Evolutionary conservation across 2,113 vertebrate species (phyloP).

Genomic region (Parotia lawesii): DNA sequence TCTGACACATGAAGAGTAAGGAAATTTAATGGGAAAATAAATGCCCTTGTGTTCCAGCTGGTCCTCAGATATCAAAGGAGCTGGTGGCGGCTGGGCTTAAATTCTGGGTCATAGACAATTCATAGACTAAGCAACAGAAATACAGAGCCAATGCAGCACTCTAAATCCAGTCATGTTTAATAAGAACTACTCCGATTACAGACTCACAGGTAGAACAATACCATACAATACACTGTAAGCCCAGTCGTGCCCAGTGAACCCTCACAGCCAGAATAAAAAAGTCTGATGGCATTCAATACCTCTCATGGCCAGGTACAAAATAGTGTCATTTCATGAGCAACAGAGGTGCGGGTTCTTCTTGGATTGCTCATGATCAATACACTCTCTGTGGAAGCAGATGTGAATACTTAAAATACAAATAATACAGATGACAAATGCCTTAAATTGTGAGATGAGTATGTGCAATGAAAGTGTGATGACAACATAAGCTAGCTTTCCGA

Average conservation of each 20-base stretch:
- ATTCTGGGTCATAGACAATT: background rate
- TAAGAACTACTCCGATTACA: fast-evolving
- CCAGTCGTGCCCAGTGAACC: fast-evolving
- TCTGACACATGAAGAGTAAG: background rate
- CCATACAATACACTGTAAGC: background rate
- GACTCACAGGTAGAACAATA: background rate
- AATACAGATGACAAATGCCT: background rate
- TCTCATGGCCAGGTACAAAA: fast-evolving
- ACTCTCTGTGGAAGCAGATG: background rate
- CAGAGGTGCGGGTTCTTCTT: background rate
- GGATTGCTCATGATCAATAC: background rate
- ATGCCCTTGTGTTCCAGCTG: fast-evolving
- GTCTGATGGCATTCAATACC: background rate
- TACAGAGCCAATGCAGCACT: background rate
- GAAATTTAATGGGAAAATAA: background rate
- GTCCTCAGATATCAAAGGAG: background rate
- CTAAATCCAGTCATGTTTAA: background rate
- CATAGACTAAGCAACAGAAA: background rate
- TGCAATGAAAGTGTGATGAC: too few species aligned
- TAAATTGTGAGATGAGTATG: background rate
- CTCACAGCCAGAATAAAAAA: background rate
- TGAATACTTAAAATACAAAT: background rate
- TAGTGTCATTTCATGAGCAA: background rate
- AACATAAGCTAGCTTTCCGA: background rate
- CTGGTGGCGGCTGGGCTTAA: fast-evolving